Conservation (phyloP, 2,888 invertebrate genomes). For the Acleris emargana region DNA sequence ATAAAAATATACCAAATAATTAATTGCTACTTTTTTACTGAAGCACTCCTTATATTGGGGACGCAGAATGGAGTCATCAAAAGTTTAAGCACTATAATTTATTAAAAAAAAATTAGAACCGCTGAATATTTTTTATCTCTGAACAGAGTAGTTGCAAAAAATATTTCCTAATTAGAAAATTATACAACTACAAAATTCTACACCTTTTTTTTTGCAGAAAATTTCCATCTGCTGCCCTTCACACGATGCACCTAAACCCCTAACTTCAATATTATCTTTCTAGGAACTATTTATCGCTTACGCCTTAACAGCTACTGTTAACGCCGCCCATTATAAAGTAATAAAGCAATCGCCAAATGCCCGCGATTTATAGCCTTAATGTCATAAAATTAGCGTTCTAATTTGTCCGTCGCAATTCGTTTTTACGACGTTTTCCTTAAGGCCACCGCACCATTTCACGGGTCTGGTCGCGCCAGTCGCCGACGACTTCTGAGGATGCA, state of each 20-base stretch:
- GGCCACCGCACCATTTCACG: conserved; percentile 74
- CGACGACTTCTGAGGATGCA: conserved; percentile 61
- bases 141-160: too few species aligned
- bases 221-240: not conserved
- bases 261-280: conserved; percentile 18
- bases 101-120: too few species aligned
- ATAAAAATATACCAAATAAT: too few species aligned
- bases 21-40: too few species aligned
- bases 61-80: too few species aligned
- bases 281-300: conserved; percentile 27
- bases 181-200: too few species aligned
- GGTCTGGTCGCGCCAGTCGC: conserved; percentile 57
- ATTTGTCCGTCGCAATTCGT: conserved; percentile 71
- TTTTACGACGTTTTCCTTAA: conserved; percentile 67
- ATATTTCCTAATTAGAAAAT: too few species aligned
- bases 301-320: conserved; percentile 65
- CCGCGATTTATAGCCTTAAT: conserved; percentile 73
- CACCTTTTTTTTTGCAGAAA: too few species aligned
- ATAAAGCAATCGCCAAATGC: conserved; percentile 67
- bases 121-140: too few species aligned
- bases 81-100: too few species aligned
- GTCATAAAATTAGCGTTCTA: conserved; percentile 76
- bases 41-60: too few species aligned
- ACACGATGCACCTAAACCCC: conserved; percentile 7
- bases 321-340: conserved; percentile 63